phyloP scores from a whole-genome alignment of 1,140 invertebrate species.

The Zaprionus nigranus region DNA sequence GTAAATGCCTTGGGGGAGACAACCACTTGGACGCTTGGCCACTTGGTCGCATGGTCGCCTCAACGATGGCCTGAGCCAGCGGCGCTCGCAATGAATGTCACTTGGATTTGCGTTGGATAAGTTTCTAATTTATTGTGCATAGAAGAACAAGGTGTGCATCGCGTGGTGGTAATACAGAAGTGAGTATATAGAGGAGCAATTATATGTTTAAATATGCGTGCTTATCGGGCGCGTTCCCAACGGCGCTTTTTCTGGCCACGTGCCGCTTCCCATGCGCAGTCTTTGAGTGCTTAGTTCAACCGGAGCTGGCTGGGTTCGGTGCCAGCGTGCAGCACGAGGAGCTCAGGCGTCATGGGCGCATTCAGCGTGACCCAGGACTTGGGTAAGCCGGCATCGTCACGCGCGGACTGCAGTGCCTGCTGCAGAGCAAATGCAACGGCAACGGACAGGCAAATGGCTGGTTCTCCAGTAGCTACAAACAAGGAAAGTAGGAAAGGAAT shows the following conservation, averaged over 20 bases:
- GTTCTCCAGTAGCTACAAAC: constrained; percentile 89
- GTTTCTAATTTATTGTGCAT: constrained; percentile 79
- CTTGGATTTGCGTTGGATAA: constrained; percentile 76
- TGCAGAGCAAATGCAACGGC: constrained; percentile 89
- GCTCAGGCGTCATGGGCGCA: constrained; percentile 85
- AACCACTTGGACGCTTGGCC: constrained; percentile 43
- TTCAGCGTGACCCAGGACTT: constrained; percentile 85
- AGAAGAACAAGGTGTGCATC: constrained; percentile 49
- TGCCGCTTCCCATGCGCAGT: constrained; percentile 60
- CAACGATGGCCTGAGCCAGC: constrained; percentile 29
- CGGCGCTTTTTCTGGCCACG: constrained; percentile 56
- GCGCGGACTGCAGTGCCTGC: constrained; percentile 89
- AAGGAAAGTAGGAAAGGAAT: background rate
- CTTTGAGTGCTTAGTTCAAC: constrained; percentile 51
- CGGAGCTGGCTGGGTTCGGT: constrained; percentile 65
- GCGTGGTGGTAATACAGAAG: background rate
- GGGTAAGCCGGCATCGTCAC: constrained; percentile 86
- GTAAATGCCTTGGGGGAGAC: constrained; percentile 35
- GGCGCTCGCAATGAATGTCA: constrained; percentile 72
- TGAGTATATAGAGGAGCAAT: constrained; percentile 9
- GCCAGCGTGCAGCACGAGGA: constrained; percentile 81
- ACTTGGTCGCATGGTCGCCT: constrained; percentile 10
- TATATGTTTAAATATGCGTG: constrained; percentile 45
- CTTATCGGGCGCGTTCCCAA: constrained; percentile 56
- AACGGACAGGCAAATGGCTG: constrained; percentile 89